These are phyloP conservation scores for Pachycephus smyrnensis DNA, from an alignment of 2,888 invertebrate species.

Conservation along the genomic window DNA sequence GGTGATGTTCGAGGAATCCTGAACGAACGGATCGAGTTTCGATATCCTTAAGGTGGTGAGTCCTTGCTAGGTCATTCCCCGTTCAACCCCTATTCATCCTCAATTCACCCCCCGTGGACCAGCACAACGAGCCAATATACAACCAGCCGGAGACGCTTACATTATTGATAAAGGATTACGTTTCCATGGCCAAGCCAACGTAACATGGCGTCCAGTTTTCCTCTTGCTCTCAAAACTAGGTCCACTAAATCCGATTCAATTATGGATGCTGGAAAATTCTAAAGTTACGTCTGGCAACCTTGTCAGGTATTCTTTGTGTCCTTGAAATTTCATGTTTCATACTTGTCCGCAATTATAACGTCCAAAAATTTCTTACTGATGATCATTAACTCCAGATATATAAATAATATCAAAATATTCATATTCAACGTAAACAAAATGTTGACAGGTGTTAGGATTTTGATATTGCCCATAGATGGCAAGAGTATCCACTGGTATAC, in stretches of 20 bases:
- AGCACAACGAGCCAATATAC: not conserved
- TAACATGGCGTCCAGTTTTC: not conserved
- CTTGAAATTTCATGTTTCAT: not conserved
- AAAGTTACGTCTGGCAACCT: not conserved
- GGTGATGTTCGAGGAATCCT: not conserved
- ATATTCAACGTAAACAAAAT: not conserved
- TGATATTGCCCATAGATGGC: no score
- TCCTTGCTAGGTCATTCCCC: not conserved
- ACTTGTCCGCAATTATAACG: not conserved
- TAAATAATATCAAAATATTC: not conserved
- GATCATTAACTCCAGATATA: not conserved
- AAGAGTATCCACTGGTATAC: not conserved
- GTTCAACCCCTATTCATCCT: not conserved
- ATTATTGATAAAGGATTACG: conserved; percentile 6
- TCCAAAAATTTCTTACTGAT: not conserved
- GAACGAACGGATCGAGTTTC: not conserved
- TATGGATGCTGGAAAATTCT: not conserved
- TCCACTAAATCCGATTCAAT: not conserved
- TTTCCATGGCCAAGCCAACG: not conserved
- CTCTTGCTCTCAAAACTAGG: not conserved
- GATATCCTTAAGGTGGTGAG: not conserved
- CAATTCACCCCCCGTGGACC: not conserved
- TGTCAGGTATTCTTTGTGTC: not conserved
- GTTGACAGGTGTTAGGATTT: no score
- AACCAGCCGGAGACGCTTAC: not conserved